Evolutionary conservation across 2,113 vertebrate genomes (phyloP).

Genomic region (Corvus cornix): DNA sequence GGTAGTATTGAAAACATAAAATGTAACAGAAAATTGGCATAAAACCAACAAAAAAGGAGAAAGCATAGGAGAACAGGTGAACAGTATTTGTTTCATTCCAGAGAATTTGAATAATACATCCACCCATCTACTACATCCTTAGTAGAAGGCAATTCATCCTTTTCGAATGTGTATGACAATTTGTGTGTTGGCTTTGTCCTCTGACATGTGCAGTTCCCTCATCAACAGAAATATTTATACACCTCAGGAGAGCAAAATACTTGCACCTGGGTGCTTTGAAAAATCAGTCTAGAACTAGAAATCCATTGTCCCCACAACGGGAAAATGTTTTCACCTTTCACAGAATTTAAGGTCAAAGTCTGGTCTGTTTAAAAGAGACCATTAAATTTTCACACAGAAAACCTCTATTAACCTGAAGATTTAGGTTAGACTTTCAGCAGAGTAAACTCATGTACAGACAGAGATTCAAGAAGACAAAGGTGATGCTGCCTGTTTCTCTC

Average conservation of each 20-base stretch:
- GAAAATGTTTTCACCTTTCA: conserved; percentile 37
- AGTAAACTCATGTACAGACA: neutral
- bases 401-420: neutral
- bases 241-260: neutral
- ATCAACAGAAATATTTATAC: neutral
- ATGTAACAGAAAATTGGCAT: conserved; percentile 60
- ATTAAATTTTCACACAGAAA: neutral
- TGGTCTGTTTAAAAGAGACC: neutral
- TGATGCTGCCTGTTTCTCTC: neutral
- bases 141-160: neutral
- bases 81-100: conserved; percentile 44
- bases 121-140: neutral
- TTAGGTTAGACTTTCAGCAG: neutral
- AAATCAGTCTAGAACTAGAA: conserved; percentile 41
- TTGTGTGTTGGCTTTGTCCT: neutral
- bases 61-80: conserved; percentile 42
- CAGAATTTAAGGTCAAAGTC: neutral
- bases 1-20: conserved; percentile 60
- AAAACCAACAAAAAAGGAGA: conserved; percentile 60
- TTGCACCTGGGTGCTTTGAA: neutral
- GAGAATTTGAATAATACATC: conserved; percentile 10
- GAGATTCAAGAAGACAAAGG: neutral
- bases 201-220: neutral
- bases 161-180: neutral
- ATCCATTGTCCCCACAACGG: neutral